Evolutionary conservation across 2,113 vertebrate genomes (phyloP), one percentile per base, ranked within the genome.

Genomic region (Antechinus stuartii): DNA sequence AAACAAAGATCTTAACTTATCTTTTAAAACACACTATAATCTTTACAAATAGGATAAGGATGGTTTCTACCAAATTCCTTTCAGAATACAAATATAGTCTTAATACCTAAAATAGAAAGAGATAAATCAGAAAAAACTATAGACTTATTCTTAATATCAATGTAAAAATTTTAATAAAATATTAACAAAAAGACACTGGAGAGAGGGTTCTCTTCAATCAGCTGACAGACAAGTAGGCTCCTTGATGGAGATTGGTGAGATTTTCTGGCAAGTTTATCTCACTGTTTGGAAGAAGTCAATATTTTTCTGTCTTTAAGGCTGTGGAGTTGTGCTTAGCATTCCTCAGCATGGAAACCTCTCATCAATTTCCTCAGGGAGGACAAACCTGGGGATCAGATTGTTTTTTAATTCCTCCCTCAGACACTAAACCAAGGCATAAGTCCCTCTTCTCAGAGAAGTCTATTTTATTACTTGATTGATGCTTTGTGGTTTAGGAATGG

Each of bases 401-500:
- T 27, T 16, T 68, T 68, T 35, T 68, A 68, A 68, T 30, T 50
- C 89, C 35, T 19, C 35, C 7, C 50, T 89, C 56, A 1, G 55
- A 1, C 91, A 35, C 47, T 8, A 61, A 0, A 84, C 91, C 49
- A 84, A 53, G n/a, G 54, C 90, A 35, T 61, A 54, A 35, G 35
- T 49, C 30, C 1, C 19, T 19, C 84, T 52, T 55, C 22, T 30
- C 56, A 55, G 25, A 76, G 89, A 61, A 49, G 42, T 61, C 54
- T 19, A 0, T 95, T 94, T 93, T 54, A 22, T 92, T 49, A 19
- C 16, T 50, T 95, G 94, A 91, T 25, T 56, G 49, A 11, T 91
- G 49, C 92, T 46, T 12, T 52, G 94, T 95, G 94, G 90, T 84
- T 91, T n/a, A 91, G 97, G 95, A 94, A 47, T 68, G 57, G 55